Evolutionary conservation across 2,113 vertebrate species (phyloP).

Genomic region (Syrrhaptes paradoxus): DNA sequence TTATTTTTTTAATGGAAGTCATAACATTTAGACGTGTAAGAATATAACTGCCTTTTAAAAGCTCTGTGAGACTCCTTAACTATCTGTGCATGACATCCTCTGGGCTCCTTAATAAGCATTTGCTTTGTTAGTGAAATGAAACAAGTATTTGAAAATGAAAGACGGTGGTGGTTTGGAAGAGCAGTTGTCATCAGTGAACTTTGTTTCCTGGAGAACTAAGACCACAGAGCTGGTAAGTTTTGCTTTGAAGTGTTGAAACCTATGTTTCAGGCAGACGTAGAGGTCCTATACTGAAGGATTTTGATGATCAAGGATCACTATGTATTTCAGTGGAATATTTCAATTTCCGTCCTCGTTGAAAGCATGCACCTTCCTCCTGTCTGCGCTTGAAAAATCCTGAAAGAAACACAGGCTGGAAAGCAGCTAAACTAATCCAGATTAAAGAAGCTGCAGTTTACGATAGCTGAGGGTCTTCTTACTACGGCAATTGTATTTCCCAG

Average conservation of each 20-base stretch:
- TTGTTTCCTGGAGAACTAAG: not conserved
- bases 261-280: not conserved
- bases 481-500: not conserved
- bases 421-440: not conserved
- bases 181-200: not conserved
- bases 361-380: not conserved
- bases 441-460: not conserved
- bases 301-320: not conserved
- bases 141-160: not conserved
- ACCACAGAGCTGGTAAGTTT: not conserved
- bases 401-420: not conserved
- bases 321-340: not conserved
- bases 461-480: not conserved
- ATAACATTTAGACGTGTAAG: slow-evolving; percentile 18
- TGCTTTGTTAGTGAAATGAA: not conserved
- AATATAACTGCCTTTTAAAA: slow-evolving; percentile 15
- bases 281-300: not conserved
- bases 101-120: not conserved
- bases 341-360: not conserved
- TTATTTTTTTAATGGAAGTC: slow-evolving; percentile 1
- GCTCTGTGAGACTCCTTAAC: not conserved
- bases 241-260: not conserved
- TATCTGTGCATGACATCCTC: not conserved
- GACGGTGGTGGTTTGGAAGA: not conserved
- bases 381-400: not conserved